These are phyloP conservation scores for Channa striata DNA, from an alignment of 2,797 vertebrate genomes.

Conservation along the genomic window DNA sequence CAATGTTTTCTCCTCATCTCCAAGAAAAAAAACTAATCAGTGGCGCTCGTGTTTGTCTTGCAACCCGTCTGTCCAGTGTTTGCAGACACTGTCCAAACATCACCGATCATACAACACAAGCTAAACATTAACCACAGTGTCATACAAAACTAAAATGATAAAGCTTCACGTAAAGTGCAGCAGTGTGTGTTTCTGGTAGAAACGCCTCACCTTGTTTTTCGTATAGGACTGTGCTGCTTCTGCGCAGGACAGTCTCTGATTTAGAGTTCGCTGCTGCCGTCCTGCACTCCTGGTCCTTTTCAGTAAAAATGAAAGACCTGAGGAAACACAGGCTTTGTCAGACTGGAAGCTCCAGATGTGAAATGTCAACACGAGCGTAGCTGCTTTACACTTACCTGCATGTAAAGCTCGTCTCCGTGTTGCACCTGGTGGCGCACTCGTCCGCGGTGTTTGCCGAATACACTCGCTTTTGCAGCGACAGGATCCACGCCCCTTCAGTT, in stretches of 20 bases:
- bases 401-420: constrained; percentile 73
- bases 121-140: constrained; percentile 66
- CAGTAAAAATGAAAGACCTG: constrained; percentile 90
- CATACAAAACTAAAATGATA: not conserved
- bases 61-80: constrained; percentile 26
- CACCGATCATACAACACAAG: constrained; percentile 23
- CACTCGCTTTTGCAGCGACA: constrained; percentile 55
- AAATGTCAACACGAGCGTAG: too few relatives aligned
- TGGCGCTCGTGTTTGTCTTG: constrained; percentile 1
- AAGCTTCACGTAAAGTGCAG: not conserved
- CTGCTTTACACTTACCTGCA: constrained; percentile 73
- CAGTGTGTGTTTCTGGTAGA: not conserved
- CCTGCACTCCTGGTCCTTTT: constrained; percentile 91
- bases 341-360: not conserved
- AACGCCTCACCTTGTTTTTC: constrained; percentile 87
- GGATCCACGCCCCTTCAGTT: constrained; percentile 83
- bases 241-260: constrained; percentile 82
- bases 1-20: not conserved
- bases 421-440: constrained; percentile 77
- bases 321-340: not conserved
- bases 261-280: constrained; percentile 87
- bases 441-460: constrained; percentile 54
- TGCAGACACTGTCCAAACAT: constrained; percentile 62
- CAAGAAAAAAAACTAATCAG: not conserved
- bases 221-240: constrained; percentile 84